Base-by-base conservation (phyloP, 2,888 invertebrate genomes). In the Drosophila monieri region DNA sequence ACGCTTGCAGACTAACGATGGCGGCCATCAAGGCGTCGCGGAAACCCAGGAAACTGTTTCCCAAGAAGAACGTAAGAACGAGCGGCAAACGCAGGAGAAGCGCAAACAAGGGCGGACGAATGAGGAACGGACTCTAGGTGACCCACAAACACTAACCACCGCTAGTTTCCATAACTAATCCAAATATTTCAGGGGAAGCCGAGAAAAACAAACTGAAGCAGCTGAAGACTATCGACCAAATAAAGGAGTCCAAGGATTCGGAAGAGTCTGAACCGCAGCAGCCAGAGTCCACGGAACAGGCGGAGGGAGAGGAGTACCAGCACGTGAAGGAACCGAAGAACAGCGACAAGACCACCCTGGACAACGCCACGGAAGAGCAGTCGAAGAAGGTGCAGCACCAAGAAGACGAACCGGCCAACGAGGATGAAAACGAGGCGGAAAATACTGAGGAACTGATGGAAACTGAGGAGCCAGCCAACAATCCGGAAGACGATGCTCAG, bases 281-380 rank as follows among this genome's bases (percentile, higher is more conserved):
- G 10, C 92, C 94, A 3, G 85, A 91, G 10, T 92, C 94, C 4
- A 56, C 64, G 6, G 93, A 94, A 10, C 27, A 41, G 3, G 92
- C 93, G 15, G 91, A 93, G 10, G 90, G 91, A 2, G 95, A 96
- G 65, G 94, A 95, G 70, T 97, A 95, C 91, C 96, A 97, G 89
- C 97, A 98, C 89, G 95, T 98, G 2, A 95, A 95, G 84, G 95
- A 97, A 75, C 94, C 96, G 0, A 95, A 95, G 68, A 93, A 94
- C 64, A 93, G 93, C 72, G 95, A 96, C 87, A 93, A 95, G 58
- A 95, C 96, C 89, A 93, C 94, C 2, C 90, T 95, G 74, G 96
- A 96, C 78, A 94, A 94, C 52, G 96, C 96, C 0, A 96, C 96
- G 0, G 94, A 96, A 90, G 97, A 98, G 75, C 97, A 98, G 91